Base-by-base conservation (phyloP, 2,797 vertebrate genomes). In the Acropternis orthonyx region DNA sequence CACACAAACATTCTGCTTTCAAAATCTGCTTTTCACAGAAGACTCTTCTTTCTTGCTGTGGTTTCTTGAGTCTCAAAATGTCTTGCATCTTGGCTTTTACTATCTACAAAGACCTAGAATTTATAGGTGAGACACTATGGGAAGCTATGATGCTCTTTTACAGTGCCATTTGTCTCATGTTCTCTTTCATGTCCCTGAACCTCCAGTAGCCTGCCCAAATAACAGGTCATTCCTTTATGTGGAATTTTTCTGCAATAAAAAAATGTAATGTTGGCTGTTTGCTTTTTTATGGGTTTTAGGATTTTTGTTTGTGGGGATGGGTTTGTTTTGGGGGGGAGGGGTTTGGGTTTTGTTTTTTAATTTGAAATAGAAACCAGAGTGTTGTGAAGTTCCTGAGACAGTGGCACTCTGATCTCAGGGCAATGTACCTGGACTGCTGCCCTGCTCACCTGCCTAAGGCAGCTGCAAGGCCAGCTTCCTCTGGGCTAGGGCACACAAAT, bases 1-100 rank as follows among this genome's bases (percentile, higher is more conserved):
- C 30, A 66, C 32, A 74, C 28, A 91, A 91, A 79, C 51, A 92
- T 74, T 85, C 56, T 94, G 72, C 44, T 76, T 93, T 87, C 61
- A 56, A 77, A 93, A 83, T 68, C 85, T 90, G 76, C 34, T 88
- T 82, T 76, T 83, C 55, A 76, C 26, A 81, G 32, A 68, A 81
- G 51, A 76, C 14, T 69, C 6, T 37, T 74, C 49, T 48, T 46
- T 73, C 68, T 66, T 66, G 9, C 28, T 55, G 12, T 63, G 39
- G 27, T 41, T 83, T 21, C 39, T 82, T 1, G 1, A 79, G 59
- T 43, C 34, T 76, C 63, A 82, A 85, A 79, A 92, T 21, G 20
- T 59, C 48, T 87, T 8, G 2, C 36, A 66, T 34, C 26, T 83
- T 72, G 68, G 36, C 10, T 89, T 58, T 87, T 71, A n/a, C 48